Conservation (phyloP, 1,140 invertebrate genomes). For the Anastrepha obliqua region DNA sequence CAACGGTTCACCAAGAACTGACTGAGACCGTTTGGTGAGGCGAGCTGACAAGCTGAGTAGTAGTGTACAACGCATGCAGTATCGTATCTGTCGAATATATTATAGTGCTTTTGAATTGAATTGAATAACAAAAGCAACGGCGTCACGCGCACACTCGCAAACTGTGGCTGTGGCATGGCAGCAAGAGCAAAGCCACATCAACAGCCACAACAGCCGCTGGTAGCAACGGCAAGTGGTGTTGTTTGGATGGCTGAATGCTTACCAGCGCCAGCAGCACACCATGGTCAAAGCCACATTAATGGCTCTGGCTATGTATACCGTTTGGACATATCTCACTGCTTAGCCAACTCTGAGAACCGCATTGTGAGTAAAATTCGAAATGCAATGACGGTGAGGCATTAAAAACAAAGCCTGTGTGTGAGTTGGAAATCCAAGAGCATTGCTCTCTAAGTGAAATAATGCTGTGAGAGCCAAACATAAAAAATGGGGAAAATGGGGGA, state of each 20-base stretch:
- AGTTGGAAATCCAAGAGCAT: not conserved
- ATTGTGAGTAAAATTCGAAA: too few species aligned
- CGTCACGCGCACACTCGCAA: not conserved
- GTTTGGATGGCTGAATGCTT: not conserved
- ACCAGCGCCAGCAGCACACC: slow-evolving; percentile 7
- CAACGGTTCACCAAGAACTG: slow-evolving; percentile 51
- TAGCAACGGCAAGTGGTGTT: slow-evolving; percentile 43
- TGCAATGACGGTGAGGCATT: too few species aligned
- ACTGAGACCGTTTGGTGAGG: slow-evolving; percentile 26
- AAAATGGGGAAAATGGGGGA: not conserved
- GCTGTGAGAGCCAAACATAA: slow-evolving; percentile 11
- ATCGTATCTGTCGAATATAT: not conserved
- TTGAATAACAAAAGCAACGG: slow-evolving; percentile 23
- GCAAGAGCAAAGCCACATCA: slow-evolving; percentile 22
- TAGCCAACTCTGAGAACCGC: not conserved
- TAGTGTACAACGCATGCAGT: not conserved
- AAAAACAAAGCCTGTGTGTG: not conserved
- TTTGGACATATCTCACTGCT: not conserved
- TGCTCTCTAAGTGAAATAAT: not conserved
- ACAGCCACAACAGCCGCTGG: not conserved
- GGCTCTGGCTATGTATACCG: slow-evolving; percentile 1
- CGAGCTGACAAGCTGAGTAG: slow-evolving; percentile 30
- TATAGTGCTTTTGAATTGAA: not conserved
- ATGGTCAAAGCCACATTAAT: not conserved
- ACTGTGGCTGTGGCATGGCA: not conserved